A percentile compares a stretch with the other conserved stretches of the same genome.
phyloP scores from a whole-genome alignment of 2,888 invertebrate species.

The Drosophila pegasa region DNA sequence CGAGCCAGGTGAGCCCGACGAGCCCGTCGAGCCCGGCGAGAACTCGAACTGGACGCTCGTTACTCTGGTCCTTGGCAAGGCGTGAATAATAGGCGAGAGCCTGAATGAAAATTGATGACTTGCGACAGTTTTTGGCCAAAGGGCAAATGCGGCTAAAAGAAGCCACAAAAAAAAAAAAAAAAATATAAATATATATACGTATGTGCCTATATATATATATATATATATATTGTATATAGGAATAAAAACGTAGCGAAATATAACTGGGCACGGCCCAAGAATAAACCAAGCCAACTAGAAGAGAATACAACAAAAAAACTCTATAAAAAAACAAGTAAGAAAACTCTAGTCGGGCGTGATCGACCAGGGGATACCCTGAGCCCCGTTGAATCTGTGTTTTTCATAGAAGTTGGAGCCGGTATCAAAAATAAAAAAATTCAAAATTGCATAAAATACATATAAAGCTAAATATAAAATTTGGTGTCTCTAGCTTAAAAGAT shows the following conservation, averaged over 20 bases:
- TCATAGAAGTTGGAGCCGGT: no score
- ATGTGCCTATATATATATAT: not conserved
- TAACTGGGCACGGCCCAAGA: slow-evolving; percentile 46
- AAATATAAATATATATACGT: not conserved
- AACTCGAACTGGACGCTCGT: slow-evolving; percentile 37
- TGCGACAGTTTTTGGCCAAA: slow-evolving; percentile 82
- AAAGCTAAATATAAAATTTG: no score
- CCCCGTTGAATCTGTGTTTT: no score
- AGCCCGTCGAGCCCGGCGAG: not conserved
- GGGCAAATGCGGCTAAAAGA: slow-evolving; percentile 65
- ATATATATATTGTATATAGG: slow-evolving; percentile 7
- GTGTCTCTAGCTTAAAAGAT: no score
- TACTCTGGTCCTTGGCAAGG: slow-evolving; percentile 51
- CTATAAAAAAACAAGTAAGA: no score
- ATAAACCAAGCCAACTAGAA: slow-evolving; percentile 4
- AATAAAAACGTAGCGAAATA: slow-evolving; percentile 2
- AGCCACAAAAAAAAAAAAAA: slow-evolving; percentile 36
- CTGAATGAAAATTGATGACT: slow-evolving; percentile 80
- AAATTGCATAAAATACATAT: no score
- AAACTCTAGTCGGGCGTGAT: no score
- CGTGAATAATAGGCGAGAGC: slow-evolving; percentile 72
- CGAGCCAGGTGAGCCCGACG: not conserved
- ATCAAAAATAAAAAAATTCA: no score
- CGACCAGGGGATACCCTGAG: no score
- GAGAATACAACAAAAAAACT: slow-evolving; percentile 18